phyloP scores from a whole-genome alignment of 2,113 vertebrate genomes.

The Aptenodytes patagonicus region DNA sequence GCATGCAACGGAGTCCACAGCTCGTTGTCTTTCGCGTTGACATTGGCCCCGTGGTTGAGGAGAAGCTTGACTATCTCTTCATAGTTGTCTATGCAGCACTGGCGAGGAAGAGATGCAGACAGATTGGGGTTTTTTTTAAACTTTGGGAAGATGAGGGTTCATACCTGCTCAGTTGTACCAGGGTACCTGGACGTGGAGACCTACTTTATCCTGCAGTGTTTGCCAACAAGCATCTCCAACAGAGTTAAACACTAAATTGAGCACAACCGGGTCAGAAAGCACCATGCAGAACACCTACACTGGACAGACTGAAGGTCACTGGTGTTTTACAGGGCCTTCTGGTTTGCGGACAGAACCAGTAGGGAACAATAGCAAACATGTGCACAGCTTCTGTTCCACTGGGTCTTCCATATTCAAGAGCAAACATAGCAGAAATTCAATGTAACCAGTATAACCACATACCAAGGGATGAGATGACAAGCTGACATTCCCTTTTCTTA shows the following conservation, averaged over 20 bases:
- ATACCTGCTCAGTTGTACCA: not conserved
- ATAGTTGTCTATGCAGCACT: conserved; percentile 99
- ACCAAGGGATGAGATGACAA: conserved; percentile 5
- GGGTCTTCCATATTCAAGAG: conserved; percentile 12
- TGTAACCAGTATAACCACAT: not conserved
- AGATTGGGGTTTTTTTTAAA: not conserved
- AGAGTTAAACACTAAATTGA: not conserved
- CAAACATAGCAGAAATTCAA: not conserved
- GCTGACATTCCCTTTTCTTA: not conserved
- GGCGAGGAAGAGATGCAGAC: conserved; percentile 3
- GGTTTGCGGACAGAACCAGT: not conserved
- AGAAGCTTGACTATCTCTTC: conserved; percentile 95
- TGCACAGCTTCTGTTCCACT: not conserved
- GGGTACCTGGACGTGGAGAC: not conserved
- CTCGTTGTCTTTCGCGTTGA: conserved; percentile 95
- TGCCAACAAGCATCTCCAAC: not conserved
- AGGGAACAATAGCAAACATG: not conserved
- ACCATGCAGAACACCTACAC: not conserved
- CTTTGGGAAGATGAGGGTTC: not conserved
- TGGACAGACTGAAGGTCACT: not conserved
- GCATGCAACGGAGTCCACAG: conserved; percentile 96
- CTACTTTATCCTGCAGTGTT: not conserved
- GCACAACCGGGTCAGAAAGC: not conserved
- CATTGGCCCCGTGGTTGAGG: conserved; percentile 85
- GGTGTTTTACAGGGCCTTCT: not conserved